These are phyloP conservation scores for Rhamphomyia laevipes DNA, from an alignment of 2,888 invertebrate species.

Conservation along the genomic window DNA sequence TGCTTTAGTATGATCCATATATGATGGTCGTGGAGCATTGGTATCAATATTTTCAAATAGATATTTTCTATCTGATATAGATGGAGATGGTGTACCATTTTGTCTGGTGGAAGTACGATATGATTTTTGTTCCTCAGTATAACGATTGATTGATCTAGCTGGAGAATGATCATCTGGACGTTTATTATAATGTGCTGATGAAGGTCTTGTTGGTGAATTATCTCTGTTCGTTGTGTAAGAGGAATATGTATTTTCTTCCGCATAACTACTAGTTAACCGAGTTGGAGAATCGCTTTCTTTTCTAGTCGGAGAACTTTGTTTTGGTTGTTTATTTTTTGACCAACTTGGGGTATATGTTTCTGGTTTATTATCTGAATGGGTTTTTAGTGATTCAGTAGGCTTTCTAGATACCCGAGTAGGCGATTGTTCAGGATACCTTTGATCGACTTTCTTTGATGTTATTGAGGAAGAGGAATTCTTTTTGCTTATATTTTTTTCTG, in stretches of 20 bases:
- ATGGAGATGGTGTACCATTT: conserved; percentile 4
- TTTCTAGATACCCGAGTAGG: conserved; percentile 10
- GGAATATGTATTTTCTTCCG: background rate
- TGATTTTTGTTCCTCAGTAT: conserved; percentile 1
- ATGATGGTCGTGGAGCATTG: conserved; percentile 27
- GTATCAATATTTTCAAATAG: conserved; percentile 25
- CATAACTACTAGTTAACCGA: background rate
- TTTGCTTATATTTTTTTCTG: conserved; percentile 8
- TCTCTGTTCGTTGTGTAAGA: background rate
- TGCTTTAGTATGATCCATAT: conserved; percentile 37
- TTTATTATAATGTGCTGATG: conserved; percentile 7
- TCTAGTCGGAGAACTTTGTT: background rate
- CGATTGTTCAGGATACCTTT: conserved; percentile 11
- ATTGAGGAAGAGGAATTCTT: conserved; percentile 11
- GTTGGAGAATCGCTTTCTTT: background rate
- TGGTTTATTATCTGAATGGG: conserved; percentile 2
- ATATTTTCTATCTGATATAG: conserved; percentile 29
- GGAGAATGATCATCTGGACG: conserved; percentile 3
- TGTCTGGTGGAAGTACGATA: background rate
- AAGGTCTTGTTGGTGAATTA: conserved; percentile 11
- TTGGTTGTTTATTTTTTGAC: background rate
- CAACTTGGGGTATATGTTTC: background rate
- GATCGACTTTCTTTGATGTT: conserved; percentile 3
- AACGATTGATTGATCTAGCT: background rate
- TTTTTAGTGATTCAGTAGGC: conserved; percentile 6